These are phyloP conservation scores for Drosophila cognata DNA, from an alignment of 2,888 invertebrate genomes.

Conservation along the genomic window DNA sequence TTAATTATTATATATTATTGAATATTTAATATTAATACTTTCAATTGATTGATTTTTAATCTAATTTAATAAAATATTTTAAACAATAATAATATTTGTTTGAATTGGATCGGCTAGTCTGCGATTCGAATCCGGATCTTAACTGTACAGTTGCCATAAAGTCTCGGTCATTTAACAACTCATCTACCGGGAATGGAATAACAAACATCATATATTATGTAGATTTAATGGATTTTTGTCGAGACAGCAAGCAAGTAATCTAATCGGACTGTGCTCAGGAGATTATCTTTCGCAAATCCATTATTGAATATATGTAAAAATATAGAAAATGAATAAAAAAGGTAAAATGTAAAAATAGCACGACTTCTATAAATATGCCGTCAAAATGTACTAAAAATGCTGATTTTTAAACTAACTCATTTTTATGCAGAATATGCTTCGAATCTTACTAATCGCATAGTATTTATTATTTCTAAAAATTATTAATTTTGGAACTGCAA, in stretches of 20 bases:
- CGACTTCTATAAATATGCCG: background rate
- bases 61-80: background rate
- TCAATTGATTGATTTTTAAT: background rate
- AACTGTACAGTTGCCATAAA: slow-evolving; percentile 2
- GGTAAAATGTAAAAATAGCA: slow-evolving; percentile 3
- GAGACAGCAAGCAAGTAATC: slow-evolving; percentile 19
- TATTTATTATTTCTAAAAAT: too few relatives aligned
- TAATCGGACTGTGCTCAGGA: slow-evolving; percentile 13
- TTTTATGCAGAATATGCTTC: background rate
- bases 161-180: slow-evolving; percentile 6
- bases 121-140: slow-evolving; percentile 25
- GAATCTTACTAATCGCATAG: background rate
- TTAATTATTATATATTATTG: background rate
- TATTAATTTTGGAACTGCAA: background rate
- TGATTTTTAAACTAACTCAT: background rate
- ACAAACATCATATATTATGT: slow-evolving; percentile 1
- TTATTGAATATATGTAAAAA: slow-evolving; percentile 3
- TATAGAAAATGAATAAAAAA: background rate
- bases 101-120: background rate
- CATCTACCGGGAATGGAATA: slow-evolving; percentile 3
- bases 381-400: background rate
- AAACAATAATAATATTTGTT: background rate
- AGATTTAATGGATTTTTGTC: slow-evolving; percentile 22
- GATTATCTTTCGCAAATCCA: slow-evolving; percentile 8
- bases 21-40: background rate